phyloP scores from a whole-genome alignment of 1,140 invertebrate genomes.

The Bombyx mori region DNA sequence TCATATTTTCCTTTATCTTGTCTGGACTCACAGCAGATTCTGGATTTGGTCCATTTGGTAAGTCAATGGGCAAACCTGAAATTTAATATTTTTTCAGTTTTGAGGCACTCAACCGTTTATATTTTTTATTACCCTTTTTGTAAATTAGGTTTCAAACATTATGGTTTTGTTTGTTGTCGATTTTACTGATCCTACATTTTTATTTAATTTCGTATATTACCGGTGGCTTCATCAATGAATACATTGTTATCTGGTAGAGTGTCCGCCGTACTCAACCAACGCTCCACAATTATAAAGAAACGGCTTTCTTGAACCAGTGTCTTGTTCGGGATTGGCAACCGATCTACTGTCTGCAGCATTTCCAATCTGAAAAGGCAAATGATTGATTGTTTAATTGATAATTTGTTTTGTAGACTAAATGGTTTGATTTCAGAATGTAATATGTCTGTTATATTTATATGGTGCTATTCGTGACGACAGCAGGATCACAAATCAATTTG shows the following conservation, averaged over 20 bases:
- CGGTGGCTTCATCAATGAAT: constrained; percentile 61
- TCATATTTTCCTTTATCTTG: constrained; percentile 40
- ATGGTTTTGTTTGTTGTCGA: too few species aligned
- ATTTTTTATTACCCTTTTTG: background rate
- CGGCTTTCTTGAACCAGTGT: constrained; percentile 94
- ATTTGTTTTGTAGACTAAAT: too few species aligned
- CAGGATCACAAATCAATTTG: too few species aligned
- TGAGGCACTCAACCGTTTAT: background rate
- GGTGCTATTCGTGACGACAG: too few species aligned
- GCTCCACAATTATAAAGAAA: constrained; percentile 85
- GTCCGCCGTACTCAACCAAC: constrained; percentile 74
- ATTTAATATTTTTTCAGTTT: background rate
- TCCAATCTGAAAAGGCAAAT: constrained; percentile 70
- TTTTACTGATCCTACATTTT: background rate
- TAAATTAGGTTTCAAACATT: too few species aligned
- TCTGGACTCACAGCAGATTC: constrained; percentile 29
- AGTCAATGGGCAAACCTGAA: constrained; percentile 48
- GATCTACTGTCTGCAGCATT: constrained; percentile 84
- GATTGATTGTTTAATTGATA: too few species aligned
- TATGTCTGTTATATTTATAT: too few species aligned
- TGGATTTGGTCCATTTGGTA: constrained; percentile 22
- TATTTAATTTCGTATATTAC: constrained; percentile 18
- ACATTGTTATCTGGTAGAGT: constrained; percentile 25
- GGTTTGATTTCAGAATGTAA: too few species aligned
- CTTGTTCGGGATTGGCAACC: constrained; percentile 92